These are phyloP conservation scores for Alviniconcha strummeri DNA, from an alignment of 2,888 invertebrate genomes.

Conservation along the genomic window DNA sequence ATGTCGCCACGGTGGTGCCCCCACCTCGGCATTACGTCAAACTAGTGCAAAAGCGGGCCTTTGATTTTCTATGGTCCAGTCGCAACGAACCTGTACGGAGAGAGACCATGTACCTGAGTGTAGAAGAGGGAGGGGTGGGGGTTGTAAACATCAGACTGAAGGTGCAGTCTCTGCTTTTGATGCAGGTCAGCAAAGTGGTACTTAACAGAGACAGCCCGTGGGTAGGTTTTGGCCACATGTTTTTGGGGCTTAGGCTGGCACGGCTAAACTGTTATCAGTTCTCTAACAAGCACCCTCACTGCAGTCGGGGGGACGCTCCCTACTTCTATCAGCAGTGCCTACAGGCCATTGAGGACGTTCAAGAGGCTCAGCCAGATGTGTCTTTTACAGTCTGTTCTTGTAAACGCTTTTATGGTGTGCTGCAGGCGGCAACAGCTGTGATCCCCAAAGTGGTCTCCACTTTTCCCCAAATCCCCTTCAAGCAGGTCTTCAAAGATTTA, in stretches of 20 bases:
- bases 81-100: no score
- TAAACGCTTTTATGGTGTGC: not conserved
- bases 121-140: no score
- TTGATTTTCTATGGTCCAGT: no score
- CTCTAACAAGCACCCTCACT: not conserved
- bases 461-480: not conserved
- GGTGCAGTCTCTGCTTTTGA: not conserved
- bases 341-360: no score
- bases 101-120: no score
- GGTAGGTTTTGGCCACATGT: not conserved
- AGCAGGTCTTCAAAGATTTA: not conserved
- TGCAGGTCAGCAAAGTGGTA: not conserved
- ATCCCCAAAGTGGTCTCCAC: not conserved
- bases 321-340: no score
- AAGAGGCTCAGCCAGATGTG: no score
- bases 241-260: not conserved
- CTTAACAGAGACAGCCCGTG: not conserved
- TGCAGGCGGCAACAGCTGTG: not conserved
- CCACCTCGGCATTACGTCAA: no score
- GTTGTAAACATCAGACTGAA: no score
- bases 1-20: no score
- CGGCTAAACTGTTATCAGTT: not conserved
- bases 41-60: no score
- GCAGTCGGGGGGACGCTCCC: not conserved
- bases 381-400: not conserved